Conservation (phyloP, 2,113 vertebrate species). For the Blennius ocellaris region DNA sequence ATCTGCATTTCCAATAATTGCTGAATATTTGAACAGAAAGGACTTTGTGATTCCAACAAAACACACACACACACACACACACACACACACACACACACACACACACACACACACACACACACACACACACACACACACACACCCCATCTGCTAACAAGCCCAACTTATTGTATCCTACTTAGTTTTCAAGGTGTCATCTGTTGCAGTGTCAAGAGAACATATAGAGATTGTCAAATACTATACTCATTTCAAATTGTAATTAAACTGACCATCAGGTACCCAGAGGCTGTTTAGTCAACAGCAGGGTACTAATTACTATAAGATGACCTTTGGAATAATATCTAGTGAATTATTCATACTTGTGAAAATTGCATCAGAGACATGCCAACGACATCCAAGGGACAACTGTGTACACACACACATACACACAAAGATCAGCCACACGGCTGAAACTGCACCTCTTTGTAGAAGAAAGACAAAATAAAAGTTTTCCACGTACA, state of each 20-base stretch:
- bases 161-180: conserved; percentile 78
- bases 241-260: conserved; percentile 89
- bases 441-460: conserved; percentile 45
- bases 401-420: conserved; percentile 68
- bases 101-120: conserved; percentile 7
- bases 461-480: conserved; percentile 14
- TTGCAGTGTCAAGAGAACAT: conserved; percentile 81
- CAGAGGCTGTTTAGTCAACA: conserved; percentile 89
- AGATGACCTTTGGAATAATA: conserved; percentile 90
- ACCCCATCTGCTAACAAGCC: conserved; percentile 76
- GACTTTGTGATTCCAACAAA: conserved; percentile 55
- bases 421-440: conserved; percentile 58
- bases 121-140: conserved; percentile 25
- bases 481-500: conserved; percentile 14
- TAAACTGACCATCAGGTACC: conserved; percentile 87
- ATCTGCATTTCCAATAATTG: conserved; percentile 74
- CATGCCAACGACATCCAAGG: conserved; percentile 75
- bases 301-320: conserved; percentile 88
- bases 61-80: conserved; percentile 4
- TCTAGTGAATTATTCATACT: conserved; percentile 88
- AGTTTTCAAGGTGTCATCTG: conserved; percentile 83
- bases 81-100: conserved; percentile 26
- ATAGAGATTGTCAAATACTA: conserved; percentile 85
- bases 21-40: conserved; percentile 65
- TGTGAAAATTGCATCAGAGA: conserved; percentile 83